Conservation (phyloP, 2,113 vertebrate species). For the Ptyas mucosa region DNA sequence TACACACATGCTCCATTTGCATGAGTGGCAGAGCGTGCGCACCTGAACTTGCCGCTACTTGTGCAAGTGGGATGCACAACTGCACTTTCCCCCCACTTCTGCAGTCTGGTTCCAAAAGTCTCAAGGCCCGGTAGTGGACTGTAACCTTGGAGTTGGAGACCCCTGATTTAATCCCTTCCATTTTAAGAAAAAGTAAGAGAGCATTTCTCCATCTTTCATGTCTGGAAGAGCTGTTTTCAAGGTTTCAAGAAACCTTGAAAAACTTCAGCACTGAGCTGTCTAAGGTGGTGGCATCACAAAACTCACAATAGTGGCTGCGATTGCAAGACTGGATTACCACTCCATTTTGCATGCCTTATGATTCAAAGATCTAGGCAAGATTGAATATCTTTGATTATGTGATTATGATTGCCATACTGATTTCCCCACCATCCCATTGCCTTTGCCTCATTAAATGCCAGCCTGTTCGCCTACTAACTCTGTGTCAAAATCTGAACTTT, state of each 20-base stretch:
- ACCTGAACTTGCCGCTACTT: neutral
- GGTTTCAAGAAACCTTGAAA: neutral
- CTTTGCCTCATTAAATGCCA: neutral
- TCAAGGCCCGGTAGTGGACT: neutral
- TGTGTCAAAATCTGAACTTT: neutral
- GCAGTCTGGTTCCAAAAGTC: neutral
- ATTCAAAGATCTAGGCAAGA: neutral
- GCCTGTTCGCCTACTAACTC: neutral
- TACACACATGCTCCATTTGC: neutral
- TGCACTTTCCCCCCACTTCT: neutral
- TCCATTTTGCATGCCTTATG: neutral
- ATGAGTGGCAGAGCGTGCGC: accelerated
- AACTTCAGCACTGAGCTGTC: neutral
- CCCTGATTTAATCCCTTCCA: neutral
- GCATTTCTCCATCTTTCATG: neutral
- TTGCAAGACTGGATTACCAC: neutral
- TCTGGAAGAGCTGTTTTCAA: neutral
- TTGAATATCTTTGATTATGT: neutral
- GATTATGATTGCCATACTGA: neutral
- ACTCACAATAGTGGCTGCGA: neutral
- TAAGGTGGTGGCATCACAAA: neutral
- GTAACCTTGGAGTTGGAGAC: neutral
- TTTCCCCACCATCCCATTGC: neutral
- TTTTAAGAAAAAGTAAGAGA: neutral
- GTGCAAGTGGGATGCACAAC: neutral